Evolutionary conservation across 2,113 vertebrate genomes (phyloP).

Genomic region (Aspiorhynchus laticeps): DNA sequence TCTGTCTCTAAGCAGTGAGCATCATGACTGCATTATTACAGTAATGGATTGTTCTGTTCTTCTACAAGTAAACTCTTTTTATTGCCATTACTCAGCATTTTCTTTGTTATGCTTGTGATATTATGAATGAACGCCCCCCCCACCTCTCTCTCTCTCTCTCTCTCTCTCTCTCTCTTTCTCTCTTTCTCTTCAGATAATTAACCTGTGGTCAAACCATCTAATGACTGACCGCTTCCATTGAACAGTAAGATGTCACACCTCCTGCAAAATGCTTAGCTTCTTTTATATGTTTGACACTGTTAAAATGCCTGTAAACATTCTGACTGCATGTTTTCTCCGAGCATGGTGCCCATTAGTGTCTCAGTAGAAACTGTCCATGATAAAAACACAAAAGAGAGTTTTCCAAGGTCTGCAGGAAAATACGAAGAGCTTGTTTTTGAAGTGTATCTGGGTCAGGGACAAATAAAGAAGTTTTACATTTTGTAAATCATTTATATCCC

Average conservation of each 20-base stretch:
- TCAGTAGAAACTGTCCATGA: neutral
- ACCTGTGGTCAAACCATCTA: neutral
- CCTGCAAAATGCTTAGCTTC: neutral
- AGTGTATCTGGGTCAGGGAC: neutral
- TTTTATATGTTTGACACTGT: slow-evolving; percentile 6
- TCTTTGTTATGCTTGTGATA: neutral
- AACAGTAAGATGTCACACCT: neutral
- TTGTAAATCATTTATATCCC: too few species aligned
- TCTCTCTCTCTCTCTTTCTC: too few species aligned
- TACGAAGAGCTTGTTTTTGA: neutral
- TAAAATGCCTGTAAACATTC: neutral
- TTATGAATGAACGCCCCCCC: neutral
- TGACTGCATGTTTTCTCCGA: neutral
- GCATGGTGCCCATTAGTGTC: neutral
- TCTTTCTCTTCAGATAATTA: neutral
- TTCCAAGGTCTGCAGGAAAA: neutral
- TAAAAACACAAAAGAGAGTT: neutral
- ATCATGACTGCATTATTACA: neutral
- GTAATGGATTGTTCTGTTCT: too few species aligned
- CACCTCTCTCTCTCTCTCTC: neutral
- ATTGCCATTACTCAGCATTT: neutral
- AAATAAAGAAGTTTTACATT: too few species aligned
- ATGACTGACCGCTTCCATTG: neutral
- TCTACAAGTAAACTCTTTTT: neutral
- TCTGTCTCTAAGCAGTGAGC: neutral